Evolutionary conservation across 2,888 invertebrate genomes (phyloP).

Genomic region (Cloeon dipterum): DNA sequence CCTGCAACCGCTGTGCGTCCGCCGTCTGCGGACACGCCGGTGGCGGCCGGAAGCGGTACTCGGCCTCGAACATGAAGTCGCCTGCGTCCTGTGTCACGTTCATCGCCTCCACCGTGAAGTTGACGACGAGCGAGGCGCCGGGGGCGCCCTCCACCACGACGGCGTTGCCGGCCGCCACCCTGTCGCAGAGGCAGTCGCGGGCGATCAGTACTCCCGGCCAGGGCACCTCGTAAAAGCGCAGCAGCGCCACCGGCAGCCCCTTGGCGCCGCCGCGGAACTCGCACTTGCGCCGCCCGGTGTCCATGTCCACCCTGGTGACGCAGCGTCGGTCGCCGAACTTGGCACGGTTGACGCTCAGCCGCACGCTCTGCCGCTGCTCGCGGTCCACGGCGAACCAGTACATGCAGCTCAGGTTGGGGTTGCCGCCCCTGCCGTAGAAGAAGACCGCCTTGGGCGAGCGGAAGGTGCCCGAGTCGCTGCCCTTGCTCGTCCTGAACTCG

Average conservation of each 20-base stretch:
- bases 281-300: constrained; percentile 43
- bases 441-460: constrained; percentile 59
- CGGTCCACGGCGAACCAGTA: constrained; percentile 50
- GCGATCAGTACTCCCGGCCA: constrained; percentile 34
- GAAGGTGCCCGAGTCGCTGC: constrained; percentile 29
- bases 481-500: constrained; percentile 6
- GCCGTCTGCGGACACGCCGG: constrained; percentile 1
- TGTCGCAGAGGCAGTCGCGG: constrained; percentile 50
- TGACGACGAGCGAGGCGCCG: constrained; percentile 24
- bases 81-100: constrained; percentile 58
- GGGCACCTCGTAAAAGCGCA: constrained; percentile 41
- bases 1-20: constrained; percentile 37
- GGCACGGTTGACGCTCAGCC: constrained; percentile 41
- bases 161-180: constrained; percentile 39
- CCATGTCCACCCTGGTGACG: constrained; percentile 37
- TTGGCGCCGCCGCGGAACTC: constrained; percentile 22
- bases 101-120: constrained; percentile 54
- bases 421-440: constrained; percentile 60
- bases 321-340: constrained; percentile 46
- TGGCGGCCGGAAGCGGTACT: constrained; percentile 16
- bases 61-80: constrained; percentile 47
- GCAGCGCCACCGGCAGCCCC: constrained; percentile 24
- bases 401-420: constrained; percentile 47
- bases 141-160: constrained; percentile 17
- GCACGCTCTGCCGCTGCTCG: constrained; percentile 28